A percentile compares a stretch with the other conserved stretches of the same genome.
These are phyloP conservation scores for Crocuta crocuta DNA, from an alignment of 2,113 vertebrate genomes.

Conservation along the genomic window DNA sequence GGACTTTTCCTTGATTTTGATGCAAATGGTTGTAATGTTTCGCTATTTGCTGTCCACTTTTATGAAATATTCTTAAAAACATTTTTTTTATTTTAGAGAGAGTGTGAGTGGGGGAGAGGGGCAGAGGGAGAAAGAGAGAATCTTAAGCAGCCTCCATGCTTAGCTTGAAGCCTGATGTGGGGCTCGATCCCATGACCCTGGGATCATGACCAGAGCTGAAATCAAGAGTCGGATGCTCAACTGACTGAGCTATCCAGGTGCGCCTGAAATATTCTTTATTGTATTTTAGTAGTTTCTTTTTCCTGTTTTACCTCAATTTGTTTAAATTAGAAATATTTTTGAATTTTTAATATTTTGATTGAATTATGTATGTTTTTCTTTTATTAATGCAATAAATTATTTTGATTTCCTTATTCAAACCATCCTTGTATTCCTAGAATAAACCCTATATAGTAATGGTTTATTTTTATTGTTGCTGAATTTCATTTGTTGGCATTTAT, in stretches of 20 bases:
- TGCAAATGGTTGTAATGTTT: background rate
- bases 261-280: background rate
- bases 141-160: too few relatives aligned
- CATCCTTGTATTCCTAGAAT: slow-evolving; percentile 38
- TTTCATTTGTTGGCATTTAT: slow-evolving; percentile 47
- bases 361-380: background rate
- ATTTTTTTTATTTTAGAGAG: too few relatives aligned
- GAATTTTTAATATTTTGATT: slow-evolving; percentile 3
- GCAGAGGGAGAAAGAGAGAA: too few relatives aligned
- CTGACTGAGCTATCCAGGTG: too few relatives aligned
- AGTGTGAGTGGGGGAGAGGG: too few relatives aligned
- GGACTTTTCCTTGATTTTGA: background rate
- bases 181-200: too few relatives aligned
- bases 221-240: too few relatives aligned
- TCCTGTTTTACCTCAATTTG: slow-evolving; percentile 9
- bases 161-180: too few relatives aligned
- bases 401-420: slow-evolving; percentile 48
- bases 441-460: background rate
- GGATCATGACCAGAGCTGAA: too few relatives aligned
- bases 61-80: background rate
- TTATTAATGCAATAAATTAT: background rate
- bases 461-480: slow-evolving; percentile 18
- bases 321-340: background rate
- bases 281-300: slow-evolving; percentile 12
- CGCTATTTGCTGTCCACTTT: background rate